A percentile compares a stretch with the other conserved stretches of the same genome.
Evolutionary conservation across 2,113 vertebrate genomes (phyloP).

Genomic region (Castor canadensis): DNA sequence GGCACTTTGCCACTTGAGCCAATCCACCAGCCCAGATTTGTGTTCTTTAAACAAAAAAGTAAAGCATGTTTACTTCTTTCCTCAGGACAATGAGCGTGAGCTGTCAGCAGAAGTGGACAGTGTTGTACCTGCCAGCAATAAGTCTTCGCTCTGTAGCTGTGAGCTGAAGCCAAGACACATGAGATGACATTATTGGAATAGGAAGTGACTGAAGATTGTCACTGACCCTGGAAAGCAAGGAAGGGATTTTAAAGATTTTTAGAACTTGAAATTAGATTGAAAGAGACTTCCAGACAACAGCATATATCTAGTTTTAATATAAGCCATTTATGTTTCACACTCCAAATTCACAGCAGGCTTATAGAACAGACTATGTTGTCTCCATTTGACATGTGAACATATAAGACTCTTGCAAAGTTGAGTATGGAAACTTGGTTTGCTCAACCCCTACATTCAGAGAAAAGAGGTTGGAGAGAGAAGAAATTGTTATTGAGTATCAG

Average conservation of each 20-base stretch:
- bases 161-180: not conserved
- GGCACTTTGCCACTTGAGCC: no score
- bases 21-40: no score
- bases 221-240: not conserved
- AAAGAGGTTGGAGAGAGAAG: not conserved
- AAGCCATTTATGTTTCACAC: not conserved
- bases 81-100: not conserved
- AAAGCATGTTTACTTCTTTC: not conserved
- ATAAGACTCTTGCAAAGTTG: not conserved
- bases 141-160: not conserved
- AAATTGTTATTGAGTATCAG: not conserved
- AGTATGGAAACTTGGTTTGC: not conserved
- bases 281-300: not conserved
- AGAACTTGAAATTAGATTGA: conserved; percentile 19
- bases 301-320: not conserved
- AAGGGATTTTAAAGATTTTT: conserved; percentile 1
- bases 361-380: not conserved
- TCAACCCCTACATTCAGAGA: not conserved
- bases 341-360: not conserved
- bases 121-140: not conserved
- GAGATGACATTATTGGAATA: not conserved
- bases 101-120: not conserved
- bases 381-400: not conserved
- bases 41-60: not conserved
- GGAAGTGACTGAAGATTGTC: not conserved